These are phyloP conservation scores for Macropis europaea DNA, from an alignment of 2,888 invertebrate genomes.

Conservation along the genomic window DNA sequence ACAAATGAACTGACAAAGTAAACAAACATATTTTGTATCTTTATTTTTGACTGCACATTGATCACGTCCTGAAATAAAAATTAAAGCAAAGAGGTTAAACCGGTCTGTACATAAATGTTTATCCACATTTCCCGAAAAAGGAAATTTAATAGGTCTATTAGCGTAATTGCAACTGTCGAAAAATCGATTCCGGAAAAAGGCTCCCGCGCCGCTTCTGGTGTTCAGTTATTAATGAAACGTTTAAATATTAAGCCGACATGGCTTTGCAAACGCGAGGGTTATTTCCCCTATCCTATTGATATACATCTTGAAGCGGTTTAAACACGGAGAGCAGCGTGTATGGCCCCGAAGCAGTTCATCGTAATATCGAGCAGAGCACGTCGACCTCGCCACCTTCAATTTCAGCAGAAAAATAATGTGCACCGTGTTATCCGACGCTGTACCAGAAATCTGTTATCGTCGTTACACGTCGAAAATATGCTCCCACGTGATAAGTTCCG, in stretches of 20 bases:
- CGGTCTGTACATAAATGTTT: no score
- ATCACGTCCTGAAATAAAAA: no score
- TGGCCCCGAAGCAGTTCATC: constrained; percentile 38
- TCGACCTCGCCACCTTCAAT: constrained; percentile 47
- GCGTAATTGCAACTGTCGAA: no score
- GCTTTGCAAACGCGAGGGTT: constrained; percentile 63
- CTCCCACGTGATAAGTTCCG: constrained; percentile 5
- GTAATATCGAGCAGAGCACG: constrained; percentile 51
- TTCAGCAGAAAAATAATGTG: constrained; percentile 43
- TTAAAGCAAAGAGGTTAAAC: no score
- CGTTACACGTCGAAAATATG: constrained; percentile 25
- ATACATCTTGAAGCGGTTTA: constrained; percentile 48
- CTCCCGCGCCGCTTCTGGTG: constrained; percentile 44
- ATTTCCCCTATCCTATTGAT: constrained; percentile 65
- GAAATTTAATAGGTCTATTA: no score
- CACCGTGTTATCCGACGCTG: constrained; percentile 43
- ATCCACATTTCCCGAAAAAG: no score
- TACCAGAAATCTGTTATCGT: constrained; percentile 48
- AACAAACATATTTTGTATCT: no score
- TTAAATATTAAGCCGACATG: constrained; percentile 66
- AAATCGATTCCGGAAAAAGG: constrained; percentile 36
- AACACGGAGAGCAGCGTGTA: constrained; percentile 1
- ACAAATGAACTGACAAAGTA: no score
- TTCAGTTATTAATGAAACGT: constrained; percentile 67
- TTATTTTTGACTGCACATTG: no score